A percentile compares a stretch with the other conserved stretches of the same genome.
Evolutionary conservation across 2,797 vertebrate species (phyloP).

Genomic region (Apogon hyalosoma): DNA sequence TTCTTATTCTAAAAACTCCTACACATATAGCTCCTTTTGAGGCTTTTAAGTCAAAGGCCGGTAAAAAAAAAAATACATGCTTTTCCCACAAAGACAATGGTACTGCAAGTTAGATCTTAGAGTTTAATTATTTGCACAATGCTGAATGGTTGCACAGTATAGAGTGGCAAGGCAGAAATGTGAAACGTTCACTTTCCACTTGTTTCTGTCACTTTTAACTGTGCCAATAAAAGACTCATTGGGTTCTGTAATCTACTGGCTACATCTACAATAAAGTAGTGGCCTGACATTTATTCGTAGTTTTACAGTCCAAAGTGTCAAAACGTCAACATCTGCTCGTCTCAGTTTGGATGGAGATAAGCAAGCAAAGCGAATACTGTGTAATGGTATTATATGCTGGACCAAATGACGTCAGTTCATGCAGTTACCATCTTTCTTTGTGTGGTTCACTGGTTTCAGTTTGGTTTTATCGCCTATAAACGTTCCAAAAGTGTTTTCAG

Average conservation of each 20-base stretch:
- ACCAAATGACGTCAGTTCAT: slow-evolving; percentile 16
- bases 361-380: slow-evolving; percentile 17
- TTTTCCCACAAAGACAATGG: no score
- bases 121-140: no score
- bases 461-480: not conserved
- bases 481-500: slow-evolving; percentile 17
- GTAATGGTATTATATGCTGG: slow-evolving; percentile 12
- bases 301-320: slow-evolving; percentile 37
- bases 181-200: slow-evolving; percentile 20
- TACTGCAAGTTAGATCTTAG: no score
- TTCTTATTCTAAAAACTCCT: no score
- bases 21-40: no score
- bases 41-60: no score
- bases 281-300: slow-evolving; percentile 11
- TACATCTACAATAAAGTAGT: slow-evolving; percentile 14
- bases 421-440: slow-evolving; percentile 27
- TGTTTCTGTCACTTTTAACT: slow-evolving; percentile 30
- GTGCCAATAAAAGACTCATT: slow-evolving; percentile 26
- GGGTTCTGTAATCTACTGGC: slow-evolving; percentile 14
- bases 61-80: no score
- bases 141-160: not conserved
- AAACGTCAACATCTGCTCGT: slow-evolving; percentile 23
- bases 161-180: slow-evolving; percentile 9
- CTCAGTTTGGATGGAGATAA: slow-evolving; percentile 28
- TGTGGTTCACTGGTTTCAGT: slow-evolving; percentile 13